Conservation (phyloP, 2,113 vertebrate genomes). For the Ranitomeya variabilis region DNA sequence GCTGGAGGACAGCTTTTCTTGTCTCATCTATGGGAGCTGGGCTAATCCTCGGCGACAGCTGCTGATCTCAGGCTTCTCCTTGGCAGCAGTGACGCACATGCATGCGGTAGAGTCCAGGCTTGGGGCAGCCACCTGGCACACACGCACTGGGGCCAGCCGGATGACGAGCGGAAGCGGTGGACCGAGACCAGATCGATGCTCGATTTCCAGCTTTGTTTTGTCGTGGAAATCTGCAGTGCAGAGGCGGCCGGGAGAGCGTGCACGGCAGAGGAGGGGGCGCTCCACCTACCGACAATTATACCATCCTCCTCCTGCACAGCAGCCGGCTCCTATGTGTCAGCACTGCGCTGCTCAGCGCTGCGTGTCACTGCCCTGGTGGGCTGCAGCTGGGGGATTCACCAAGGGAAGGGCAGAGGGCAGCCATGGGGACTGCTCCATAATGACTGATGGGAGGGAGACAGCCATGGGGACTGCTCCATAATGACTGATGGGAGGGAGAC, state of each 20-base stretch:
- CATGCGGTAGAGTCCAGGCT: neutral
- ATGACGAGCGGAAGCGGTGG: neutral
- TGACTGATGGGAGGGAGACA: too few species aligned
- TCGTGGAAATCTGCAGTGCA: constrained; percentile 70
- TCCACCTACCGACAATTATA: constrained; percentile 68
- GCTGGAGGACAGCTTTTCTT: constrained; percentile 78
- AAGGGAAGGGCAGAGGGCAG: too few species aligned
- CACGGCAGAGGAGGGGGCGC: constrained; percentile 54
- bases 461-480: too few species aligned
- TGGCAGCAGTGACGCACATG: constrained; percentile 20
- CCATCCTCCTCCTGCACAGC: constrained; percentile 62
- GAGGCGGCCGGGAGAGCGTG: constrained; percentile 60
- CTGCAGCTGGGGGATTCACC: too few species aligned
- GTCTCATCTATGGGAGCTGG: constrained; percentile 76
- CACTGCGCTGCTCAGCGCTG: too few species aligned
- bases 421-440: too few species aligned
- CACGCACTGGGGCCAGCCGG: neutral
- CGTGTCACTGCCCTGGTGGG: too few species aligned
- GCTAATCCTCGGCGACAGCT: neutral
- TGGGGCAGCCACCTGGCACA: neutral
- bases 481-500: too few species aligned
- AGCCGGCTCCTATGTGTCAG: constrained; percentile 15
- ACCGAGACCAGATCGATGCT: neutral
- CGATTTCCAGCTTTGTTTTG: neutral
- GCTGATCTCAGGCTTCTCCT: neutral